Conservation (phyloP, 2,113 vertebrate genomes). For the rat (Rattus norvegicus) region DNA sequence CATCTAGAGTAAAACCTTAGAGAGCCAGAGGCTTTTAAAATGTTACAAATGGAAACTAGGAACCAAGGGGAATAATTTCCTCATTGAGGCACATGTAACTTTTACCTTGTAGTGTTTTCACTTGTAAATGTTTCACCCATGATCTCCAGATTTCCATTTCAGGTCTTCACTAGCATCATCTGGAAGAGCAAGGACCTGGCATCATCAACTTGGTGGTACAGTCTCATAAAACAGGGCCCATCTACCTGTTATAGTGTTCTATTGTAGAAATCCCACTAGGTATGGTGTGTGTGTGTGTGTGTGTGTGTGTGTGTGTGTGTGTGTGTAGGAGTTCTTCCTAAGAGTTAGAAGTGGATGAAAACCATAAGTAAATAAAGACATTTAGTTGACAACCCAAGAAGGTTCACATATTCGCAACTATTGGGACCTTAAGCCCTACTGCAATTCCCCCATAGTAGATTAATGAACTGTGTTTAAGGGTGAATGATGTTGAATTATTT, state of each 20-base stretch:
- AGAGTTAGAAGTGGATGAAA: conserved; percentile 1
- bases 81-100: conserved; percentile 19
- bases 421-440: background rate
- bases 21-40: conserved; percentile 22
- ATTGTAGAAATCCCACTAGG: background rate
- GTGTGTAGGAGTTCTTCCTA: background rate
- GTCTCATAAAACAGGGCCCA: conserved; percentile 27
- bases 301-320: too few relatives aligned
- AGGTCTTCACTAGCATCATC: conserved; percentile 17
- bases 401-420: background rate
- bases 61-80: conserved; percentile 53
- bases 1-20: conserved; percentile 14
- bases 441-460: background rate
- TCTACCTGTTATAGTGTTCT: background rate
- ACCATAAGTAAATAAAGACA: background rate
- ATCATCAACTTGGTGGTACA: conserved; percentile 28
- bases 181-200: background rate
- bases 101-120: conserved; percentile 60
- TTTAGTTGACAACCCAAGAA: background rate
- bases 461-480: conserved; percentile 32
- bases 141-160: conserved; percentile 61
- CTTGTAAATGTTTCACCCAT: conserved; percentile 45
- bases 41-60: conserved; percentile 61
- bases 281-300: background rate
- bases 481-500: conserved; percentile 31